phyloP scores from a whole-genome alignment of 1,140 invertebrate genomes.

The Cydia amplana region DNA sequence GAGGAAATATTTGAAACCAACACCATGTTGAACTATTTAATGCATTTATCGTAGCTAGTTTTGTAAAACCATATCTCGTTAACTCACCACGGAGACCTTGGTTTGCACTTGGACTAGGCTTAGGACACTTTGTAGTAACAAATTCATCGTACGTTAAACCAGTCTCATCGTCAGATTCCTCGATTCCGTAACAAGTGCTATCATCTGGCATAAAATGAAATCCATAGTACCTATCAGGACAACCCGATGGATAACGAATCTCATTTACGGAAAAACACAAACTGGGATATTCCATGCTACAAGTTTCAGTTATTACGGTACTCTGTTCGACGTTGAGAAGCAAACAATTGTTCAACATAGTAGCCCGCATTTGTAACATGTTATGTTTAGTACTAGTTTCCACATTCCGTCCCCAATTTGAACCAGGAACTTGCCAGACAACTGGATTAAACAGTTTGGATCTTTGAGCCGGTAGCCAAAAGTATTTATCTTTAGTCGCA shows the following conservation, averaged over 20 bases:
- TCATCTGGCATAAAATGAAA: slow-evolving; percentile 58
- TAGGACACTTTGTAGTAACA: slow-evolving; percentile 49
- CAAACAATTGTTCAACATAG: slow-evolving; percentile 57
- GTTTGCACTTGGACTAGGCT: slow-evolving; percentile 39
- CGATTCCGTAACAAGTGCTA: slow-evolving; percentile 63
- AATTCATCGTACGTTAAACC: slow-evolving; percentile 55
- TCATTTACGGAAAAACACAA: slow-evolving; percentile 67
- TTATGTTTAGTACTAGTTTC: slow-evolving; percentile 37
- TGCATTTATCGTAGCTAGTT: slow-evolving; percentile 54
- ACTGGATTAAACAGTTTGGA: slow-evolving; percentile 55
- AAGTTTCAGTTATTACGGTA: slow-evolving; percentile 52
- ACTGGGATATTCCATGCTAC: slow-evolving; percentile 49
- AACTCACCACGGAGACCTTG: slow-evolving; percentile 51
- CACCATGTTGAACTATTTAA: slow-evolving; percentile 56
- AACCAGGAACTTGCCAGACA: slow-evolving; percentile 62
- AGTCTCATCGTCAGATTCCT: slow-evolving; percentile 40
- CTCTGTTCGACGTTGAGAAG: slow-evolving; percentile 52
- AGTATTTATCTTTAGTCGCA: slow-evolving; percentile 49
- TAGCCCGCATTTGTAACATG: slow-evolving; percentile 42
- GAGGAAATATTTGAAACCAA: slow-evolving; percentile 50
- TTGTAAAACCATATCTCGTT: slow-evolving; percentile 58
- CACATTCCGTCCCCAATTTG: slow-evolving; percentile 59
- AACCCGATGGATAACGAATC: slow-evolving; percentile 56
- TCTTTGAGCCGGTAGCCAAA: slow-evolving; percentile 63
- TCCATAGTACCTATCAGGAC: slow-evolving; percentile 60